Base-by-base conservation (phyloP, 2,888 invertebrate genomes). In the Acrobasis suavella region DNA sequence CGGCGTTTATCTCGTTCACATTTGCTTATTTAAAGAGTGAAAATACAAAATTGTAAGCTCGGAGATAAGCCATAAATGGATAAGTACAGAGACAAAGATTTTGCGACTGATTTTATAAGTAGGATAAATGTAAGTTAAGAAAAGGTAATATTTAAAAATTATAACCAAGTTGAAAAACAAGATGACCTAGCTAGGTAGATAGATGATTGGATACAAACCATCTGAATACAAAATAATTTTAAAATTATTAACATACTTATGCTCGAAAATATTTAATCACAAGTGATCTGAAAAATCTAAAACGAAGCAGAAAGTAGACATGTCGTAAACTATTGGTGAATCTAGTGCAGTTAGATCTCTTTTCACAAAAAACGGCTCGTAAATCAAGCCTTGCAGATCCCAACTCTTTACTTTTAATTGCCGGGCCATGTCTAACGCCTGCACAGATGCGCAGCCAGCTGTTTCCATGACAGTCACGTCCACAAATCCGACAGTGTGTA, bases 391-490 rank as follows among this genome's bases (percentile, higher is more conserved):
- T 72, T 73, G 17, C 15, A 42, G 58, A 78, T 78, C 73, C 74
- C 71, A 85, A 82, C 81, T 85, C 81, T 82, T 83, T 81, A 76
- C 75, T 76, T 78, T 79, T 77, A 78, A 81, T 75, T 75, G 67
- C 67, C 72, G 65, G 68, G 15, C 16, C 55, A 39, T 56, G 56
- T 14, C 42, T 68, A 73, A 74, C 71, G 69, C 64, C 69, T 72
- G 69, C 72, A 71, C 88, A 89, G 84, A 87, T 88, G 89, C 81
- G 70, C 69, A 67, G 64, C 78, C 91, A 89, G 89, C 88, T 90
- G 90, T 89, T 86, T 81, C 90, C 89, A 91, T 88, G 90, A 86
- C 82, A 85, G 88, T 89, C 91, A 91, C 91, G 91, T 90, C 73
- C 78, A 78, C 77, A 77, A 85, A 85, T 86, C 87, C 82, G 82